Evolutionary conservation across 2,888 invertebrate species (phyloP).

Genomic region (Amitus sp.): DNA sequence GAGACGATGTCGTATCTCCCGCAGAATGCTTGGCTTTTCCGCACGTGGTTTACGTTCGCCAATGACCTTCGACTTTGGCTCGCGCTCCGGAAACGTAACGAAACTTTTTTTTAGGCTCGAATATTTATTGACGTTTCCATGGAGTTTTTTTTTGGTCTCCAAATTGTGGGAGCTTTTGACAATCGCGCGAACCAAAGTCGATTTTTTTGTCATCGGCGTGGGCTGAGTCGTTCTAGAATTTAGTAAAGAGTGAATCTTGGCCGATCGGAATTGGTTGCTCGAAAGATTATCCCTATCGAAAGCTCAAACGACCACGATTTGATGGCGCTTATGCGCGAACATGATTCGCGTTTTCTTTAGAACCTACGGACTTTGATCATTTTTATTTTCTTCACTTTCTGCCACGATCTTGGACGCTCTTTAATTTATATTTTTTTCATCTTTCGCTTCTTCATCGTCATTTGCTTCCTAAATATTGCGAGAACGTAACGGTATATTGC

Average conservation of each 20-base stretch:
- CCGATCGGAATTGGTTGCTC: constrained; percentile 40
- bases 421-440: constrained; percentile 38
- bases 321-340: constrained; percentile 32
- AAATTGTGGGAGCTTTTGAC: too few species aligned
- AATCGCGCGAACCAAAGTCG: too few species aligned
- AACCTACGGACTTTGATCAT: constrained; percentile 46
- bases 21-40: too few species aligned
- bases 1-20: constrained; percentile 49
- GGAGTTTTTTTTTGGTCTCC: too few species aligned
- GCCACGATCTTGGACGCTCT: constrained; percentile 44
- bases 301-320: constrained; percentile 51
- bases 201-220: background rate
- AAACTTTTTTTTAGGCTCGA: too few species aligned
- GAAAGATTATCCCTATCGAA: constrained; percentile 53
- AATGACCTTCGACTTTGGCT: too few species aligned
- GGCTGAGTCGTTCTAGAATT: too few species aligned
- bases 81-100: too few species aligned
- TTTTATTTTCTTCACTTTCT: too few species aligned
- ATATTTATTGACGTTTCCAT: too few species aligned
- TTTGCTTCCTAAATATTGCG: constrained; percentile 63
- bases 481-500: constrained; percentile 66
- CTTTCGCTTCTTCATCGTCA: constrained; percentile 47
- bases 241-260: too few species aligned
- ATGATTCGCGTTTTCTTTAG: constrained; percentile 36
- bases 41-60: too few species aligned